Percentiles rank a stretch among this genome's conserved stretches.
These are phyloP conservation scores for Campoletis sonorensis DNA, from an alignment of 1,140 invertebrate genomes.

Conservation along the genomic window DNA sequence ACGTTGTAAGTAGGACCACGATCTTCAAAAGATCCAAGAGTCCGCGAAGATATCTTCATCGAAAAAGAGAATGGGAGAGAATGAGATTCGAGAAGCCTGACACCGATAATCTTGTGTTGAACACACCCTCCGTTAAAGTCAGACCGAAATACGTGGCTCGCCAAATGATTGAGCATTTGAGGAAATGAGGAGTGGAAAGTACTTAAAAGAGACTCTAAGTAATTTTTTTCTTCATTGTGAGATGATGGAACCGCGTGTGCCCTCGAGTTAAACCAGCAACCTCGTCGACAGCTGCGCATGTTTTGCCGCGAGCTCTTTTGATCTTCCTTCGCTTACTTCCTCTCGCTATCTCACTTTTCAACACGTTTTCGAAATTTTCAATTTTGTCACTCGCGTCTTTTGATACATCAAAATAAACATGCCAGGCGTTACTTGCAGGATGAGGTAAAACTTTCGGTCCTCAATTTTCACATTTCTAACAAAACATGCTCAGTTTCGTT, in stretches of 20 bases:
- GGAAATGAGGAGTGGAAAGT: constrained; percentile 39
- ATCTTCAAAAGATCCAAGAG: constrained; percentile 36
- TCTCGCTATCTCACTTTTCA: constrained; percentile 17
- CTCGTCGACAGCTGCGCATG: constrained; percentile 23
- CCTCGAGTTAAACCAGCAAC: constrained; percentile 15
- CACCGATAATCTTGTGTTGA: constrained; percentile 43
- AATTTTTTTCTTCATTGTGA: constrained; percentile 21
- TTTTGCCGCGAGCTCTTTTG: constrained; percentile 30
- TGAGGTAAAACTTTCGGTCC: not conserved
- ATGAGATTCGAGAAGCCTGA: constrained; percentile 37
- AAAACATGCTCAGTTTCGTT: not conserved
- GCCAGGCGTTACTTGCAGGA: not conserved
- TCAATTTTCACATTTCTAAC: not conserved
- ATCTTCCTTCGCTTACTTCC: constrained; percentile 31
- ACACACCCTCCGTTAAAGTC: constrained; percentile 16
- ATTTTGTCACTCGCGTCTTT: constrained; percentile 29
- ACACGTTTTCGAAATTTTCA: constrained; percentile 33
- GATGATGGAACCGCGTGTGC: constrained; percentile 13
- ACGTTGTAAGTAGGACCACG: constrained; percentile 17
- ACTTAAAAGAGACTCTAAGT: constrained; percentile 31
- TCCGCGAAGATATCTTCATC: constrained; percentile 48
- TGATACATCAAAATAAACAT: constrained; percentile 1
- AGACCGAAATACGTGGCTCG: not conserved
- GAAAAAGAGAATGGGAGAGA: not conserved
- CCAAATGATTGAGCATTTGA: constrained; percentile 37